Evolutionary conservation across 2,797 vertebrate species (phyloP), one percentile per base, ranked within the genome.

Genomic region (Buceros bicornis): DNA sequence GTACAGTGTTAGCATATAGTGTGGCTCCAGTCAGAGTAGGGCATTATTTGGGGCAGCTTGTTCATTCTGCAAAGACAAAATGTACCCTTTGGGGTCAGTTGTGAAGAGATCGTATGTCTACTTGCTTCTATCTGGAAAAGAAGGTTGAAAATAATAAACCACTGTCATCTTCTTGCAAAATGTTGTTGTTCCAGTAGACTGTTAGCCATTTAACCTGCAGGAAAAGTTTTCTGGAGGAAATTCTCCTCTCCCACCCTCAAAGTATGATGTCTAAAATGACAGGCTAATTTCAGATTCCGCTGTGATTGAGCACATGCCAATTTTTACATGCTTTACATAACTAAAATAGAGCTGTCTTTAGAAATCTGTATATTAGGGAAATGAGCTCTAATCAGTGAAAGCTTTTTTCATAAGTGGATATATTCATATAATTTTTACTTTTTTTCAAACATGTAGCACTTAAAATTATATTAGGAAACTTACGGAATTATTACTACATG

Each of bases 281-380:
- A 98, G 95, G 94, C 95, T 98, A 96, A 98, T 98, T 98, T 98
- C 94, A 97, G 93, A 98, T 97, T 98, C 97, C 97, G 85, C 94
- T 98, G 97, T 98, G 98, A 98, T 98, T 97, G 97, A 98, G 97
- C 94, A 95, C 96, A 97, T 98, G 97, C 92, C 97, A 97, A 79
- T 95, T 98, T 97, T 97, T 96, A 97, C 97, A 97, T 98, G 92
- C 95, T 98, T 98, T 97, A 97, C 96, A 97, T 97, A 98, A 97
- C 98, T 98, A 98, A 98, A 98, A 98, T 98, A 98, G 98, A 98
- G 91, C 97, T 98, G 97, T 98, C 97, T 98, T 97, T 95, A 97
- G 97, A 97, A 97, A 94, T 94, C 95, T 95, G 95, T 95, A 79
- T 97, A 97, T 98, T 97, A 98, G 93, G 95, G 97, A 98, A 98